Conservation (phyloP, 2,888 invertebrate species). For the Aquatica leii region DNA sequence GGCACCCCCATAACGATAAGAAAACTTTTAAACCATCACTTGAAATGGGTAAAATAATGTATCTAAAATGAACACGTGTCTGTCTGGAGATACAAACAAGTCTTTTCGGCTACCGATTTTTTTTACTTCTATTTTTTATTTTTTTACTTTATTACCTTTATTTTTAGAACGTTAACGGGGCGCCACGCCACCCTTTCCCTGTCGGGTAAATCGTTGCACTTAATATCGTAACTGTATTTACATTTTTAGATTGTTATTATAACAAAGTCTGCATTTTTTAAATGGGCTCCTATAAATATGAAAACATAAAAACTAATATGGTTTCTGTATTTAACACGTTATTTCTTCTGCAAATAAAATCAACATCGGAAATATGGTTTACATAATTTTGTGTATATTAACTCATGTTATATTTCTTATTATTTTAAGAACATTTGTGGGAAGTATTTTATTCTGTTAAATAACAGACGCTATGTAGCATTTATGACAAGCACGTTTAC, state of each 20-base stretch:
- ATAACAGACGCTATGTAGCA: slow-evolving; percentile 23
- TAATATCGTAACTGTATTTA: slow-evolving; percentile 27
- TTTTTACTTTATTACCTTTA: slow-evolving; percentile 27
- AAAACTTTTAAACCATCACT: slow-evolving; percentile 49
- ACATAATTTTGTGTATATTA: slow-evolving; percentile 43
- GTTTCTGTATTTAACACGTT: slow-evolving; percentile 45
- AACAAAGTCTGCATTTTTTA: slow-evolving; percentile 30
- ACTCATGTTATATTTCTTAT: slow-evolving; percentile 33
- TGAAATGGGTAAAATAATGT: slow-evolving; percentile 48
- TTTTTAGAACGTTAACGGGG: slow-evolving; percentile 39
- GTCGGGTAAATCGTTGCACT: slow-evolving; percentile 21
- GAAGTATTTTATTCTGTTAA: slow-evolving; percentile 33
- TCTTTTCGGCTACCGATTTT: slow-evolving; percentile 41
- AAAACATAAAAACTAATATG: slow-evolving; percentile 40
- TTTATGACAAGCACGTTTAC: slow-evolving; percentile 32
- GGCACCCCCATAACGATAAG: slow-evolving; percentile 55
- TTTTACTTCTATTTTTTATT: slow-evolving; percentile 13
- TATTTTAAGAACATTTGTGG: slow-evolving; percentile 38
- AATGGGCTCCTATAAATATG: slow-evolving; percentile 37
- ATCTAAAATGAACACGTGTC: slow-evolving; percentile 38
- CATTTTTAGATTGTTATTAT: slow-evolving; percentile 24
- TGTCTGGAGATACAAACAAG: slow-evolving; percentile 32
- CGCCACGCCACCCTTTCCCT: slow-evolving; percentile 27
- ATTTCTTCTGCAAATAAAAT: slow-evolving; percentile 46
- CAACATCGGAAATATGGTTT: slow-evolving; percentile 48